These are phyloP conservation scores for Orestias chungarensis DNA, from an alignment of 2,797 vertebrate species.

Conservation along the genomic window DNA sequence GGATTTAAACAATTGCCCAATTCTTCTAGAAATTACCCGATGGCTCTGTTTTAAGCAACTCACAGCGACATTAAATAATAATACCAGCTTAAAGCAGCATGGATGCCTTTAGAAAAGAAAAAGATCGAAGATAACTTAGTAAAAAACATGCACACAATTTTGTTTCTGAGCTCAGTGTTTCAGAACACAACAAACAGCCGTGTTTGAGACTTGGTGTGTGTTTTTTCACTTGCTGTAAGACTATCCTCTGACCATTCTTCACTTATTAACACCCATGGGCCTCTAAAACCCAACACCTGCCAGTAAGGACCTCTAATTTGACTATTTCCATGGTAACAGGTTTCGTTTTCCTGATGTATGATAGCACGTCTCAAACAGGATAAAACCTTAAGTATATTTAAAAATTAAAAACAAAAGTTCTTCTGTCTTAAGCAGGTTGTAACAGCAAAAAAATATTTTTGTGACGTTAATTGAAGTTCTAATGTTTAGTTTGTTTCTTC, in stretches of 20 bases:
- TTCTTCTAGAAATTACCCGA: constrained; percentile 12
- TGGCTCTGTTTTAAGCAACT: constrained; percentile 23
- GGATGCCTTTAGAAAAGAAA: constrained; percentile 7
- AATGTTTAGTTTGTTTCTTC: neutral
- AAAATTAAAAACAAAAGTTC: neutral
- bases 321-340: constrained; percentile 34
- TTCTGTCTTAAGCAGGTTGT: neutral
- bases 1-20: neutral
- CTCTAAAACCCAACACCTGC: constrained; percentile 36
- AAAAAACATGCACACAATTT: constrained; percentile 6
- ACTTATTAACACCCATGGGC: constrained; percentile 46
- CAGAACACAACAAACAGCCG: constrained; percentile 19
- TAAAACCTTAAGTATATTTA: neutral
- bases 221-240: constrained; percentile 36
- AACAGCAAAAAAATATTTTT: neutral
- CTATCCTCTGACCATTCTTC: constrained; percentile 32
- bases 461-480: no score
- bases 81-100: constrained; percentile 9
- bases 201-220: constrained; percentile 4
- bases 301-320: constrained; percentile 29
- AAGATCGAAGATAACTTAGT: constrained; percentile 3
- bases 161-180: constrained; percentile 18
- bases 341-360: constrained; percentile 34
- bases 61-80: constrained; percentile 20
- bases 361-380: constrained; percentile 7